These are phyloP conservation scores for Lepidocolaptes lacrymiger DNA, from an alignment of 2,797 vertebrate genomes.

Conservation along the genomic window DNA sequence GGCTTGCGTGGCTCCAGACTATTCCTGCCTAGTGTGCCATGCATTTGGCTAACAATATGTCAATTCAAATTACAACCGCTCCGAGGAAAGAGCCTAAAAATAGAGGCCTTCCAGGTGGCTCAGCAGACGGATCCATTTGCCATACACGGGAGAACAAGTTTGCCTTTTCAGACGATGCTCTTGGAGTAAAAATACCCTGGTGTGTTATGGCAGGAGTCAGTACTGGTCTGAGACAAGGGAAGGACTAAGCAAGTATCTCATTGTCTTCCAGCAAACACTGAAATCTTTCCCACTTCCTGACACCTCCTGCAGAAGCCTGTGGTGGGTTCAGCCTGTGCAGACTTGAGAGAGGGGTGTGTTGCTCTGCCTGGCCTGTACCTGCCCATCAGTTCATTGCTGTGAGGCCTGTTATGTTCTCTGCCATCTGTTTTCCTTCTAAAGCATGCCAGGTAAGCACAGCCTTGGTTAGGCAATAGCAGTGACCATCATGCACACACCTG, in stretches of 20 bases:
- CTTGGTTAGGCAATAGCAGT: neutral
- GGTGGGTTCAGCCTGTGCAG: neutral
- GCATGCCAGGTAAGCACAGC: neutral
- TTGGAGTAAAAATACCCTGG: neutral
- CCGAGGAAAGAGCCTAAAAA: constrained; percentile 6
- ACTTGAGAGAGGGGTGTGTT: neutral
- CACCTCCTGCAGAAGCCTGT: neutral
- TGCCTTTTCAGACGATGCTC: constrained; percentile 14
- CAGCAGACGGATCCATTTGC: constrained; percentile 11
- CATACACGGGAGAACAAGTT: neutral
- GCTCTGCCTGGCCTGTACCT: neutral
- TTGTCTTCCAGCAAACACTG: neutral
- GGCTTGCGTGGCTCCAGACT: neutral
- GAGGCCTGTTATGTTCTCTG: neutral
- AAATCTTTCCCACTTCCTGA: neutral
- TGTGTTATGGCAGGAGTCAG: neutral
- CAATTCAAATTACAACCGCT: constrained; percentile 29
- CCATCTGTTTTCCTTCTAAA: neutral
- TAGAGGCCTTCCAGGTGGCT: constrained; percentile 57
- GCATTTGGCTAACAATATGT: constrained; percentile 3
- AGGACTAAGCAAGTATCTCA: neutral
- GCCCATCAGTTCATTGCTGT: neutral
- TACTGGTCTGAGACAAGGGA: neutral
- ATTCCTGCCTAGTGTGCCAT: neutral
- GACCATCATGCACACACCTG: neutral